phyloP scores from a whole-genome alignment of 2,113 vertebrate genomes.

The Brienomyrus longianalis region DNA sequence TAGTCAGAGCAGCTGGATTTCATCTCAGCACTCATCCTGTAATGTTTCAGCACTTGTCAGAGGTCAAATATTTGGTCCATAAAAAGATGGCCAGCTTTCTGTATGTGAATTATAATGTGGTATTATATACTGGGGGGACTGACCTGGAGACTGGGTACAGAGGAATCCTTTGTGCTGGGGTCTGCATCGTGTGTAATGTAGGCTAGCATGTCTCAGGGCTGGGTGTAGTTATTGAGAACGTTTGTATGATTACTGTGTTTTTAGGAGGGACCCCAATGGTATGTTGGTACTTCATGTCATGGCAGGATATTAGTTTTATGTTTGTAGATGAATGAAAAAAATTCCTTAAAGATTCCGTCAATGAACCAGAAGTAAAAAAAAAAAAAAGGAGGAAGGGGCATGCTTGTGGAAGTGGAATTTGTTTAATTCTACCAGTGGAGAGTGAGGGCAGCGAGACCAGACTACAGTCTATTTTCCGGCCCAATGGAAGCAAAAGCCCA shows the following conservation, averaged over 20 bases:
- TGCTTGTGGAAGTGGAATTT: not conserved
- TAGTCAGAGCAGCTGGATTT: slow-evolving; percentile 29
- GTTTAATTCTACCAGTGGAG: not conserved
- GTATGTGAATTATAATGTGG: not conserved
- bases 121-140: slow-evolving; percentile 21
- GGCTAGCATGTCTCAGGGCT: not conserved
- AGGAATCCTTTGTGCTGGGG: not conserved
- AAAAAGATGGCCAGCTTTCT: not conserved
- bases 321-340: not conserved
- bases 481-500: not conserved
- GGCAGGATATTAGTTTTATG: not conserved
- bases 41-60: slow-evolving; percentile 25
- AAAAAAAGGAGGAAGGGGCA: not conserved
- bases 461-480: not conserved
- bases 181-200: not conserved
- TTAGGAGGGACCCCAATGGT: not conserved
- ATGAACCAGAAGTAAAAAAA: not conserved
- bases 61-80: slow-evolving; percentile 21
- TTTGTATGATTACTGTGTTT: not conserved
- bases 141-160: not conserved
- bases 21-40: slow-evolving; percentile 32
- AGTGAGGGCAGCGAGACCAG: not conserved
- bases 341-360: not conserved
- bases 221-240: not conserved
- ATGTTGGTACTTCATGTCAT: not conserved